A percentile compares a stretch with the other conserved stretches of the same genome.
Conservation (phyloP, 64 coral and sea anemone species). For the Stylophora pistillata region DNA sequence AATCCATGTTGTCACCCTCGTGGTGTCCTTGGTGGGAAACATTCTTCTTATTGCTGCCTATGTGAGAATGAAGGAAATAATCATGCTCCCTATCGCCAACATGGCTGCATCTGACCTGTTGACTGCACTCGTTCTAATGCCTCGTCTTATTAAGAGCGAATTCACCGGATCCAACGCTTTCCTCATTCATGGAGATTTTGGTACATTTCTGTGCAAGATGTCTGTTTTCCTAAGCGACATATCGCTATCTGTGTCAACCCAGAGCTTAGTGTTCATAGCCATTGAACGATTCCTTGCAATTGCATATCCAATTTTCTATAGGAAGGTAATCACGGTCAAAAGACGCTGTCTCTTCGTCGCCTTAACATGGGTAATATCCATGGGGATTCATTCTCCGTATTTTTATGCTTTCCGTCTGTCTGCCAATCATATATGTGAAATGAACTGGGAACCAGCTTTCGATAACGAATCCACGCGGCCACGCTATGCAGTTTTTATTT, state of each 20-base stretch:
- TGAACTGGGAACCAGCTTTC: background rate
- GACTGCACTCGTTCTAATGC: slow-evolving; percentile 18
- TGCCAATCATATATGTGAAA: background rate
- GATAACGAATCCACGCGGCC: background rate
- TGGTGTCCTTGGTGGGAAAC: slow-evolving; percentile 44
- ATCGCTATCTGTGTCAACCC: slow-evolving; percentile 52
- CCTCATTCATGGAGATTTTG: slow-evolving; percentile 10
- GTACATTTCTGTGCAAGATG: slow-evolving; percentile 44
- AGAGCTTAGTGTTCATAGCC: slow-evolving; percentile 60
- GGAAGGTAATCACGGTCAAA: slow-evolving; percentile 18
- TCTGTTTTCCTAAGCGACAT: slow-evolving; percentile 52
- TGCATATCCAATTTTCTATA: slow-evolving; percentile 43
- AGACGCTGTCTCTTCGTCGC: slow-evolving; percentile 9
- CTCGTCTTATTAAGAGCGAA: slow-evolving; percentile 26
- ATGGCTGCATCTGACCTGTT: slow-evolving; percentile 77
- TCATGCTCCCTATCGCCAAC: slow-evolving; percentile 67
- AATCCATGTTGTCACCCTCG: background rate
- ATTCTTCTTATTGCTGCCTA: slow-evolving; percentile 36
- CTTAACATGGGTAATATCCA: slow-evolving; percentile 20
- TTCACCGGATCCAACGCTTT: slow-evolving; percentile 1
- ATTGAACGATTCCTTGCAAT: slow-evolving; percentile 66
- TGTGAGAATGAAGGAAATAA: slow-evolving; percentile 25
- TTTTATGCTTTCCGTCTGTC: background rate
- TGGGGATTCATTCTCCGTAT: slow-evolving; percentile 37
- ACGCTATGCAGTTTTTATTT: background rate